phyloP scores from a whole-genome alignment of 2,797 vertebrate species.

The Sylvilagus floridanus region DNA sequence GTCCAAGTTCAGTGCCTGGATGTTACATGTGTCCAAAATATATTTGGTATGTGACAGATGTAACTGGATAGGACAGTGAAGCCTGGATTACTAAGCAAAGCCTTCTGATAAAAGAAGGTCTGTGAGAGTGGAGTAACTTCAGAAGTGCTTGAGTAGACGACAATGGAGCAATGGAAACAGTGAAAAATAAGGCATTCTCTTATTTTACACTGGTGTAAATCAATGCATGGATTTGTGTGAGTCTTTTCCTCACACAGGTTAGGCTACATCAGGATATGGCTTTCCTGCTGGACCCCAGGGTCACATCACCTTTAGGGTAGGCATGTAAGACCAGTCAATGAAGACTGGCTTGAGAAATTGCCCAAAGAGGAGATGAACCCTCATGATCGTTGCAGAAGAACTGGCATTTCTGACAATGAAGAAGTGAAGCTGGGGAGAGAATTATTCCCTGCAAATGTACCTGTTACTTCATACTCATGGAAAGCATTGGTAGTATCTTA shows the following conservation, averaged over 20 bases:
- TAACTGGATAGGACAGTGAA: not conserved
- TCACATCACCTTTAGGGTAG: not conserved
- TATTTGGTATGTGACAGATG: not conserved
- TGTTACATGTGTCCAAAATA: not conserved
- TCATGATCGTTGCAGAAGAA: not conserved
- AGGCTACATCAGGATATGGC: not conserved
- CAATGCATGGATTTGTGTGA: not conserved
- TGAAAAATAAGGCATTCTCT: not conserved
- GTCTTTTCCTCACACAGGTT: not conserved
- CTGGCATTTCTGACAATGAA: not conserved
- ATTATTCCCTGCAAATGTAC: not conserved
- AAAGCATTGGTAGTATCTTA: not conserved
- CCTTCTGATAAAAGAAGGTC: not conserved
- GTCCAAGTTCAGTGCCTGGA: not conserved
- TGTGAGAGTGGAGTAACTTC: not conserved
- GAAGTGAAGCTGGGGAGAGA: not conserved
- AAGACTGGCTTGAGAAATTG: not conserved
- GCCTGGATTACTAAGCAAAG: not conserved
- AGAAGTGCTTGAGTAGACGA: not conserved
- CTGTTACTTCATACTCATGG: not conserved
- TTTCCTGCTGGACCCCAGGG: not conserved
- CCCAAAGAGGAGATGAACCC: not conserved
- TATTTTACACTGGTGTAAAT: not conserved
- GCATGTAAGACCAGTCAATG: not conserved
- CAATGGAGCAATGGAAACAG: not conserved